Percentiles rank a stretch among this genome's conserved stretches.
Conservation (phyloP, 2,113 vertebrate species). For the Aplodontia rufa region DNA sequence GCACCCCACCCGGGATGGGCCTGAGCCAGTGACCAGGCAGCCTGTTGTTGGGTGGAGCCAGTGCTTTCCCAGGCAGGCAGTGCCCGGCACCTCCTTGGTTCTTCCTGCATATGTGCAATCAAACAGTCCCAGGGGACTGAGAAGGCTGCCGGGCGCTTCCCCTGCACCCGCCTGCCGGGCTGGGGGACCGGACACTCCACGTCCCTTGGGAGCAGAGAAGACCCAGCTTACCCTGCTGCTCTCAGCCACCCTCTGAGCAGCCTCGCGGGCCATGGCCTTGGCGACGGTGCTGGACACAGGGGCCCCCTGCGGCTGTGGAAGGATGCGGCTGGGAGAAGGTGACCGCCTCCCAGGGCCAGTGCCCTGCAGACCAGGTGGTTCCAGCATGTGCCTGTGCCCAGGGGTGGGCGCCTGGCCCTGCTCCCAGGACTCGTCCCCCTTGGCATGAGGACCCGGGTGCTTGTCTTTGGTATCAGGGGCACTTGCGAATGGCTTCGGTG, state of each 20-base stretch:
- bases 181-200: too few relatives aligned
- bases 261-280: constrained; percentile 98
- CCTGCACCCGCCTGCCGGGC: too few relatives aligned
- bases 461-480: constrained; percentile 97
- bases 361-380: constrained; percentile 87
- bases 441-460: constrained; percentile 83
- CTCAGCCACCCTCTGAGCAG: constrained; percentile 93
- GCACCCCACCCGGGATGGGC: background rate
- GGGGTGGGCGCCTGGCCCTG: constrained; percentile 86
- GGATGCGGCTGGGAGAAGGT: constrained; percentile 95
- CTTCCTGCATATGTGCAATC: fast-evolving
- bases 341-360: constrained; percentile 85
- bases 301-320: constrained; percentile 96
- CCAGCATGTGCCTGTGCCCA: constrained; percentile 85
- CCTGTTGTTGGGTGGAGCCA: too few relatives aligned
- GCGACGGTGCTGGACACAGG: constrained; percentile 93
- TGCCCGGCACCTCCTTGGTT: fast-evolving
- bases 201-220: fast-evolving
- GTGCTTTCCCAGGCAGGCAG: fast-evolving
- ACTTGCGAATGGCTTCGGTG: constrained; percentile 93
- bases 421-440: constrained; percentile 91
- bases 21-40: fast-evolving
- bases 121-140: fast-evolving
- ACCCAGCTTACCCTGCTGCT: constrained; percentile 88
- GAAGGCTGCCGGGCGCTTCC: fast-evolving